Evolutionary conservation across 2,797 vertebrate species (phyloP), one percentile per base, ranked within the genome.

Genomic region (Pelochelys cantorii): DNA sequence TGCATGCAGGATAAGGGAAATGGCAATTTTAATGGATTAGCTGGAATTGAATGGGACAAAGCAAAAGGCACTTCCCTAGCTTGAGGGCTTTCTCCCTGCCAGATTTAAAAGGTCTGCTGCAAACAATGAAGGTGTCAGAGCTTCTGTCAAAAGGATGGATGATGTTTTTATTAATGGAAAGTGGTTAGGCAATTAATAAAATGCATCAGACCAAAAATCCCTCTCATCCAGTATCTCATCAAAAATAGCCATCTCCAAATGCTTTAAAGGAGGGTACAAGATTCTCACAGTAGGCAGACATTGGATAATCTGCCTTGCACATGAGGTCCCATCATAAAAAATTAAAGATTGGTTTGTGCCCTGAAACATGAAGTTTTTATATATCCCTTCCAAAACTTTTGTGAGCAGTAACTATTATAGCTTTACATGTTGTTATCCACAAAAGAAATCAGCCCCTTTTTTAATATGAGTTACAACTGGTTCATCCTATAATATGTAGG

Each of bases 221-320:
- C 0, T 34, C 31, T 3, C 25, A 15, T 9, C 54, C 11, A 0
- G 3, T 78, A 22, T 53, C 14, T 48, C 20, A 34, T 68, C 18
- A 77, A n/a, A 5, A 14, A 10, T 4, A 11, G 53, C 15, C 29
- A 10, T 27, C 20, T 1, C 31, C 54, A 2, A 23, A 2, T 60
- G n/a, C 12, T 0, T 1, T 1, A 2, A 8, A 27, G 42, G 22
- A 12, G 42, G 48, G 5, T 13, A 5, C 2, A 2, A 9, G 5
- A 27, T 11, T 7, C 0, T 31, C 17, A 10, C 18, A 9, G 0
- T 55, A 0, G 0, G 15, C 42, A 52, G 74, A 5, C 1, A 0
- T 2, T 18, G 54, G 77, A 4, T 12, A 9, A 3, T 52, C 31
- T 52, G 54, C 23, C 59, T 17, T 13, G 3, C 0, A 62, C 5